phyloP scores from a whole-genome alignment of 2,113 vertebrate species.

The Jaculus jaculus region DNA sequence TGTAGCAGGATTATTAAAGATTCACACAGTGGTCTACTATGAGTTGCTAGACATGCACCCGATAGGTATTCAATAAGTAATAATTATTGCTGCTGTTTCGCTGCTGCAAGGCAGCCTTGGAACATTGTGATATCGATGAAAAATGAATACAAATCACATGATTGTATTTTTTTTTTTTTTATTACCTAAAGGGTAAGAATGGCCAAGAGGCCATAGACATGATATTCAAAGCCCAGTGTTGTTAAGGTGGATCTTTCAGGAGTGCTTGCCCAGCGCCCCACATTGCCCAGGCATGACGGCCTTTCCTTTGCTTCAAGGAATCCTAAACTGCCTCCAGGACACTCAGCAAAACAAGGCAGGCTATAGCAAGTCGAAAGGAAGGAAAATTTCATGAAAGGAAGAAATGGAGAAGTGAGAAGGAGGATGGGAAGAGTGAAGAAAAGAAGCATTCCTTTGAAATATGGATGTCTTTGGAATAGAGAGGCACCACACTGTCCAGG shows the following conservation, averaged over 20 bases:
- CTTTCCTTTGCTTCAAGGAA: background rate
- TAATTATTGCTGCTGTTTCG: slow-evolving; percentile 65
- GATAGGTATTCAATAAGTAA: slow-evolving; percentile 45
- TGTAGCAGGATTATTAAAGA: slow-evolving; percentile 57
- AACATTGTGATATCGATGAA: slow-evolving; percentile 66
- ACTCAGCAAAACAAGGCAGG: background rate
- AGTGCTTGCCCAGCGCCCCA: background rate
- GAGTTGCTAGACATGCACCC: slow-evolving; percentile 22
- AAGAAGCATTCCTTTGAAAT: background rate
- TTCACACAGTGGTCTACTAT: slow-evolving; percentile 49
- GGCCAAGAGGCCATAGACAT: background rate
- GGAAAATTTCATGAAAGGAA: background rate
- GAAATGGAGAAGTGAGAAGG: too few relatives aligned
- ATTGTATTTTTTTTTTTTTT: slow-evolving; percentile 28
- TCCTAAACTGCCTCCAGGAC: background rate
- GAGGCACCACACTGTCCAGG: too few relatives aligned
- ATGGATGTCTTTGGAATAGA: background rate
- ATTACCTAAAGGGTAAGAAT: slow-evolving; percentile 33
- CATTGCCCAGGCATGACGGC: too few relatives aligned
- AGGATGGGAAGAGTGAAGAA: background rate
- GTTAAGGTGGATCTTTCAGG: background rate
- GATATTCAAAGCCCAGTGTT: background rate
- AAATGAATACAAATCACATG: slow-evolving; percentile 66
- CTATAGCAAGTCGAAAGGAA: background rate
- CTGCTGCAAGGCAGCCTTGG: background rate